phyloP scores from a whole-genome alignment of 2,888 invertebrate species.

The Phlogophora meticulosa region DNA sequence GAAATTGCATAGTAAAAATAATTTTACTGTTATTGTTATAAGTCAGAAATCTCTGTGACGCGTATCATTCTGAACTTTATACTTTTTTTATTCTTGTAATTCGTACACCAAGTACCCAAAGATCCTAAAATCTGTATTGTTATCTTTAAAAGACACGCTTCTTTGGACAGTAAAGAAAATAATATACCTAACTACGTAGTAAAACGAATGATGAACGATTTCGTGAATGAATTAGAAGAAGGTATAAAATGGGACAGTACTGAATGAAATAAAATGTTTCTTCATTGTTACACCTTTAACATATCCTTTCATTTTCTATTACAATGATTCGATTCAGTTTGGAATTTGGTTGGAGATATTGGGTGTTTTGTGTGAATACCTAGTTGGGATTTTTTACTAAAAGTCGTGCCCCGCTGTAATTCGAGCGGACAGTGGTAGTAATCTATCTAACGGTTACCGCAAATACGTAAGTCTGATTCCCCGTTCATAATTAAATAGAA shows the following conservation, averaged over 20 bases:
- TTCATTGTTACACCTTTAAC: background rate
- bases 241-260: background rate
- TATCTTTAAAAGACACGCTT: constrained; percentile 39
- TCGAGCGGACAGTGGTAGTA: no score
- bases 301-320: no score
- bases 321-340: no score
- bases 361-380: no score
- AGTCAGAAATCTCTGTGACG: constrained; percentile 50
- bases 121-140: constrained; percentile 51
- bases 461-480: no score
- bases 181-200: constrained; percentile 18
- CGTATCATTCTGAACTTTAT: constrained; percentile 54
- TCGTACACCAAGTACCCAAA: constrained; percentile 48
- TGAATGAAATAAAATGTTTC: background rate
- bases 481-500: no score
- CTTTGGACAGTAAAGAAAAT: constrained; percentile 27
- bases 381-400: no score
- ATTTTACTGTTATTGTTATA: constrained; percentile 52
- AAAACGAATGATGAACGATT: constrained; percentile 21
- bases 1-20: constrained; percentile 34
- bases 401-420: no score
- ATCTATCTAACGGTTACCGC: no score
- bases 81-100: constrained; percentile 58
- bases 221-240: background rate
- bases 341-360: no score